phyloP scores from a whole-genome alignment of 2,888 invertebrate species.

The Timandra comae region DNA sequence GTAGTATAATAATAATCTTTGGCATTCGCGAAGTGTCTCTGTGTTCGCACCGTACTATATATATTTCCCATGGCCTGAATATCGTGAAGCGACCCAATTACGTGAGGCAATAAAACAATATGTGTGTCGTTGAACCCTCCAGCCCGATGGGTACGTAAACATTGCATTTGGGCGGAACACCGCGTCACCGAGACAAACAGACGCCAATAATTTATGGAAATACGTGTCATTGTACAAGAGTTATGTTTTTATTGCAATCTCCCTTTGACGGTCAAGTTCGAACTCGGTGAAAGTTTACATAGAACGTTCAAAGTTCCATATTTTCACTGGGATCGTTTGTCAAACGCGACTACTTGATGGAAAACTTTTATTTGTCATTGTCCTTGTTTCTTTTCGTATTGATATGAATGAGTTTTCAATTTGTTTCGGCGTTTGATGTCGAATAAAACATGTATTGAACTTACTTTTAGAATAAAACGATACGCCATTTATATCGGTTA shows the following conservation, averaged over 20 bases:
- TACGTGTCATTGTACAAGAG: slow-evolving; percentile 68
- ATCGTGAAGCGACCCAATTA: slow-evolving; percentile 67
- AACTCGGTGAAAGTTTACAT: slow-evolving; percentile 50
- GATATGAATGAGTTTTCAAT: too few relatives aligned
- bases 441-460: too few relatives aligned
- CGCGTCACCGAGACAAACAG: slow-evolving; percentile 47
- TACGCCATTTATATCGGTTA: too few relatives aligned
- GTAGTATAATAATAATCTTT: slow-evolving; percentile 31
- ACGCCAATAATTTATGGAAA: slow-evolving; percentile 75
- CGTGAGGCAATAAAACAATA: slow-evolving; percentile 68
- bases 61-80: slow-evolving; percentile 53
- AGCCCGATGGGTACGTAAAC: slow-evolving; percentile 56
- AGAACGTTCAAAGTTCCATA: slow-evolving; percentile 8
- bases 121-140: slow-evolving; percentile 67
- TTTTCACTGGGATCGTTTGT: slow-evolving; percentile 12
- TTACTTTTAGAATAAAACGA: too few relatives aligned
- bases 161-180: slow-evolving; percentile 51
- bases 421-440: too few relatives aligned
- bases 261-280: slow-evolving; percentile 74
- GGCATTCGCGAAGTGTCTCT: slow-evolving; percentile 33
- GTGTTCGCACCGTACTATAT: slow-evolving; percentile 44
- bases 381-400: too few relatives aligned
- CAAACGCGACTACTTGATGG: slow-evolving; percentile 2
- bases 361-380: background rate
- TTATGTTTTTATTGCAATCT: slow-evolving; percentile 70